Evolutionary conservation across 2,113 vertebrate genomes (phyloP).

Genomic region (Semnornis frantzii): DNA sequence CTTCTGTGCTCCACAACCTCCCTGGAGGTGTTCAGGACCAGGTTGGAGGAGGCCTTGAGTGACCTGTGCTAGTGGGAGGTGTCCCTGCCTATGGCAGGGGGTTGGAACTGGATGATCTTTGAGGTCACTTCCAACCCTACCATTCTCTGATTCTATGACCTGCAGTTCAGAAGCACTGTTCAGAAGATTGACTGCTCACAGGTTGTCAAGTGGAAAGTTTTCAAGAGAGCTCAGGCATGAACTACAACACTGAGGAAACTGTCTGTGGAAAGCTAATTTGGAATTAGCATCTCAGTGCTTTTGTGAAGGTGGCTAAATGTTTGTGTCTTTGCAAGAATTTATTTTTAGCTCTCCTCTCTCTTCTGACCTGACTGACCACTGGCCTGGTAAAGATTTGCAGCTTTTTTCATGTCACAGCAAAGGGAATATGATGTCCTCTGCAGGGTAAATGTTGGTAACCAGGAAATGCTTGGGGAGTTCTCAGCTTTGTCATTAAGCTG

Average conservation of each 20-base stretch:
- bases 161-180: constrained; percentile 9
- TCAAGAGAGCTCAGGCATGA: neutral
- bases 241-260: constrained; percentile 25
- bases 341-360: neutral
- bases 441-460: fast-evolving
- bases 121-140: too few relatives aligned
- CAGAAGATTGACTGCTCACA: neutral
- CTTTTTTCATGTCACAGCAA: neutral
- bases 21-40: too few relatives aligned
- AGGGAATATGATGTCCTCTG: neutral
- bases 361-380: neutral
- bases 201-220: neutral
- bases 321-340: neutral
- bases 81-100: neutral
- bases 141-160: too few relatives aligned
- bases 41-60: too few relatives aligned
- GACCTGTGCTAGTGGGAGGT: too few relatives aligned
- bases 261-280: neutral
- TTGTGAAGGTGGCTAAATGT: neutral
- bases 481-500: neutral
- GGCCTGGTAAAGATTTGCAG: neutral
- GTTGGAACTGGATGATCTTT: too few relatives aligned
- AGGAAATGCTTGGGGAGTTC: neutral
- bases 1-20: too few relatives aligned
- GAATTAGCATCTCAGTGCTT: neutral